Conservation (phyloP, 2,888 invertebrate species). For the Hirtodrosophila alboralis region DNA sequence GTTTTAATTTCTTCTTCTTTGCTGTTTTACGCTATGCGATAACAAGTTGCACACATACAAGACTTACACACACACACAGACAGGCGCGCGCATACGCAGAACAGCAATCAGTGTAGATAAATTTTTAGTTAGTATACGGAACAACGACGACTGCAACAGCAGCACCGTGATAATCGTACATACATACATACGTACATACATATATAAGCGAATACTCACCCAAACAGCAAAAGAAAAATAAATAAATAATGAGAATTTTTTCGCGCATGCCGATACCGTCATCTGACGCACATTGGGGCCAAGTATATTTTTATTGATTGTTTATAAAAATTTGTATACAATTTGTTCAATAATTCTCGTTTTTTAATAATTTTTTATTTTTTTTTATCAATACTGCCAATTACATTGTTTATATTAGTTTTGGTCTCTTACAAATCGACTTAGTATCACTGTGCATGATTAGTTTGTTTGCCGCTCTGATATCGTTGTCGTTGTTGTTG, state of each 20-base stretch:
- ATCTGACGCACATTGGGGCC: slow-evolving; percentile 64
- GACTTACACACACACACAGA: slow-evolving; percentile 1
- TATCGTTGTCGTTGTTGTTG: slow-evolving; percentile 18
- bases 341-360: slow-evolving; percentile 18
- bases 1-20: slow-evolving; percentile 62
- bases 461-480: slow-evolving; percentile 31
- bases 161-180: slow-evolving; percentile 25
- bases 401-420: slow-evolving; percentile 6
- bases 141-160: slow-evolving; percentile 46
- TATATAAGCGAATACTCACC: slow-evolving; percentile 28
- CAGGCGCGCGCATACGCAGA: slow-evolving; percentile 49
- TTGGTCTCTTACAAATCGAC: slow-evolving; percentile 6
- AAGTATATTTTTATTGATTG: slow-evolving; percentile 36
- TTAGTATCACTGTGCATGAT: slow-evolving; percentile 33
- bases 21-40: slow-evolving; percentile 73
- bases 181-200: slow-evolving; percentile 4
- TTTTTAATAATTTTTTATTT: no score
- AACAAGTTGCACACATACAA: slow-evolving; percentile 72
- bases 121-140: slow-evolving; percentile 64
- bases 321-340: neutral
- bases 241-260: slow-evolving; percentile 49
- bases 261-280: slow-evolving; percentile 72
- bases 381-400: no score
- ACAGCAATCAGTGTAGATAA: slow-evolving; percentile 60
- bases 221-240: slow-evolving; percentile 24